Conservation (phyloP, 1,140 invertebrate species). For the Euschistus heros region DNA sequence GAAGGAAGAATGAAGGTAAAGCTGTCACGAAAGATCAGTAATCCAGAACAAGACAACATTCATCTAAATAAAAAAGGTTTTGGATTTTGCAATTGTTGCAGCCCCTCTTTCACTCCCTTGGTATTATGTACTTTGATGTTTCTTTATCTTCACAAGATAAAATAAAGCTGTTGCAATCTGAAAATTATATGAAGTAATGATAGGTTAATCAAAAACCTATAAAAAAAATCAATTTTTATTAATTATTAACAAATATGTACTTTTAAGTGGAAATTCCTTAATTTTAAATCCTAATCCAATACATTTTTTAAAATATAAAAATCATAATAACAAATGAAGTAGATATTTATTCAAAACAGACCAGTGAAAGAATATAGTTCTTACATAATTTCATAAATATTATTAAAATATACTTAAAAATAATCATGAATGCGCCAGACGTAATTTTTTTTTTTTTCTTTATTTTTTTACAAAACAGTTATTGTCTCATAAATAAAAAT, state of each 20-base stretch:
- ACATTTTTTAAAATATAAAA: no score
- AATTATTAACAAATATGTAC: background rate
- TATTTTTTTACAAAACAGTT: no score
- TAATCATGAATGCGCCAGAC: no score
- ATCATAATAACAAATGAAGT: no score
- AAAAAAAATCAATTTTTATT: conserved; percentile 19
- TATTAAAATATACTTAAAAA: no score
- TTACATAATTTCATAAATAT: no score
- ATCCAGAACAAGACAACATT: conserved; percentile 23
- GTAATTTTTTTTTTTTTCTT: no score
- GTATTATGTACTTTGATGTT: background rate
- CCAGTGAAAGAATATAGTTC: no score
- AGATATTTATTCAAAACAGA: no score
- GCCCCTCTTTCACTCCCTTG: conserved; percentile 29
- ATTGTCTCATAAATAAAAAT: no score
- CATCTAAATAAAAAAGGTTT: conserved; percentile 19
- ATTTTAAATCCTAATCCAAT: no score
- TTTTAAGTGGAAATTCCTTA: no score
- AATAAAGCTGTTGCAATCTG: conserved; percentile 19
- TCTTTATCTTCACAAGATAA: background rate
- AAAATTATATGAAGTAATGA: conserved; percentile 19
- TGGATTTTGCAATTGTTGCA: conserved; percentile 31
- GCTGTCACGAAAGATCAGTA: conserved; percentile 20
- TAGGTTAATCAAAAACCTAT: conserved; percentile 34
- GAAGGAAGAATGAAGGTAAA: conserved; percentile 23